Conservation (phyloP, 2,113 vertebrate species). For the Sebastes schlegelii region DNA sequence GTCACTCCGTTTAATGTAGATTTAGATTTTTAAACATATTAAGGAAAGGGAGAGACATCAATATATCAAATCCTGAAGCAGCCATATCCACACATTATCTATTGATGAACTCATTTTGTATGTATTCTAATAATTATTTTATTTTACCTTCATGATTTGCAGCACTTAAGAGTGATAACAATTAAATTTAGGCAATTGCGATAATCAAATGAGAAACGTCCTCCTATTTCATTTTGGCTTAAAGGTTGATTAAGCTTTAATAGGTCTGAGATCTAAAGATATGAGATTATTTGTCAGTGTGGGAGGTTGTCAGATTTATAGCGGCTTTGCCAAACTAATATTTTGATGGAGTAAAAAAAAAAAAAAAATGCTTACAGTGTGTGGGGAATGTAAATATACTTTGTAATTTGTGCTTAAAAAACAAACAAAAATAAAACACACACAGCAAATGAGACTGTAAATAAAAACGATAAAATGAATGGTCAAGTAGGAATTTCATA, state of each 20-base stretch:
- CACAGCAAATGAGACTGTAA: conserved; percentile 14
- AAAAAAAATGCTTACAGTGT: conserved; percentile 26
- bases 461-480: background rate
- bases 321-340: conserved; percentile 4
- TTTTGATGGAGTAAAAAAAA: conserved; percentile 12
- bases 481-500: conserved; percentile 71
- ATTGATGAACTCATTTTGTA: conserved; percentile 25
- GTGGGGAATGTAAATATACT: conserved; percentile 27
- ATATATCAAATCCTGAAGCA: conserved; percentile 4
- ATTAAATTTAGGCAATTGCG: background rate
- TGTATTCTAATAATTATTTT: background rate
- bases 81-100: background rate
- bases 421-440: background rate
- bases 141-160: background rate
- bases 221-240: conserved; percentile 1
- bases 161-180: background rate
- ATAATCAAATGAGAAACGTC: conserved; percentile 10
- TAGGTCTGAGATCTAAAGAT: background rate
- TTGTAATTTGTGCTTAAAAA: conserved; percentile 32
- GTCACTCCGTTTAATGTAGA: conserved; percentile 9
- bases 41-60: conserved; percentile 1
- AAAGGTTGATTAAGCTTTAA: conserved; percentile 10
- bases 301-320: conserved; percentile 4
- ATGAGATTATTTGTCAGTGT: background rate
- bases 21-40: background rate